Conservation (phyloP, 2,113 vertebrate species). For the Bungarus multicinctus region DNA sequence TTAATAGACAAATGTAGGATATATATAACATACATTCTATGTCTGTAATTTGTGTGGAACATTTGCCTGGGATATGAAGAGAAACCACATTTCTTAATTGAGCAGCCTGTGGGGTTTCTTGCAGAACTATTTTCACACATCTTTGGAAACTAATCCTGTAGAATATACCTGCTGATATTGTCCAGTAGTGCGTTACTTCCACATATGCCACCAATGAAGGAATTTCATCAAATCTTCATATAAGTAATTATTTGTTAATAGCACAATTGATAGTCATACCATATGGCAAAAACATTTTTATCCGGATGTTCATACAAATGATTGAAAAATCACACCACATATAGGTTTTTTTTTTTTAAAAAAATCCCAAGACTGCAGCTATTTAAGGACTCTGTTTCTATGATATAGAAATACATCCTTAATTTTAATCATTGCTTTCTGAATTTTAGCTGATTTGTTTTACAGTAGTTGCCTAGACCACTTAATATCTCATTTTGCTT, state of each 20-base stretch:
- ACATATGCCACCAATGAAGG: neutral
- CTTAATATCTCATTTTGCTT: neutral
- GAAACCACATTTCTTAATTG: neutral
- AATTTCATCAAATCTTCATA: neutral
- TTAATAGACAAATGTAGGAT: too few relatives aligned
- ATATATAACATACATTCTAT: neutral
- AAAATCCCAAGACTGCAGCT: neutral
- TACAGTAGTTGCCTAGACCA: neutral
- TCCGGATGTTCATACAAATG: neutral
- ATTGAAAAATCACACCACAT: neutral
- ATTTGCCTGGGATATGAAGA: neutral
- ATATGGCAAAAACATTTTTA: neutral
- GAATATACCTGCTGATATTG: neutral
- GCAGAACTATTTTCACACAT: neutral
- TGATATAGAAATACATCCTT: neutral
- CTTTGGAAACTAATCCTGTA: neutral
- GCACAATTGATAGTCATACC: neutral
- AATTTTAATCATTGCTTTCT: neutral
- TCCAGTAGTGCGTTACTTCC: neutral
- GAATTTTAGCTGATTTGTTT: neutral
- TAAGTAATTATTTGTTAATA: neutral
- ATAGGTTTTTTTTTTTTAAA: neutral
- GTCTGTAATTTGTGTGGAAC: neutral
- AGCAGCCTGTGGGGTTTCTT: neutral
- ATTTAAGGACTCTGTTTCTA: neutral